A percentile compares a stretch with the other conserved stretches of the same genome.
Conservation (phyloP, 2,888 invertebrate species). For the Tenthredo notha region DNA sequence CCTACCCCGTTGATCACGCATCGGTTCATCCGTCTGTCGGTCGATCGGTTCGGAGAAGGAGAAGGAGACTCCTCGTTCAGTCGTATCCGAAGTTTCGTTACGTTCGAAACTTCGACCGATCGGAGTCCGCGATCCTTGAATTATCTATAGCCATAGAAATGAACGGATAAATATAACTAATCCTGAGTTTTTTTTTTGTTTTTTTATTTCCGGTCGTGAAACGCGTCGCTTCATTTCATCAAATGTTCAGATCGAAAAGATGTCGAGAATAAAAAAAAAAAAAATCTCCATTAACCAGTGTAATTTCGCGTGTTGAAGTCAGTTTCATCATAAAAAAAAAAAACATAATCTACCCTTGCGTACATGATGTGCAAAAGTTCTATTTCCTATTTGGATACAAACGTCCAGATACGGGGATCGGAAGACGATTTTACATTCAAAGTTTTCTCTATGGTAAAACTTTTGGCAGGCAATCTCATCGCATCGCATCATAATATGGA, state of each 20-base stretch:
- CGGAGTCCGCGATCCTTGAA: background rate
- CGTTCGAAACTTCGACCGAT: background rate
- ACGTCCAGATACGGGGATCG: background rate
- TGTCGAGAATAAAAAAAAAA: background rate
- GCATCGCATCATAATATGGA: constrained; percentile 35
- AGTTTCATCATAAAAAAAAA: background rate
- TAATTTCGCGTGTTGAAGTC: background rate
- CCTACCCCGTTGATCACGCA: constrained; percentile 32
- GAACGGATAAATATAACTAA: background rate
- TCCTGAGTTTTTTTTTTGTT: background rate
- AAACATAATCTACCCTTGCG: background rate
- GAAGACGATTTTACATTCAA: background rate
- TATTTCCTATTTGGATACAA: background rate
- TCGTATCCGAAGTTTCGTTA: constrained; percentile 23
- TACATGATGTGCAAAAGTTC: background rate
- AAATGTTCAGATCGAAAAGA: background rate
- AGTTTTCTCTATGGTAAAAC: background rate
- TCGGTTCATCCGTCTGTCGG: constrained; percentile 41
- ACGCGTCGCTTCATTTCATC: background rate
- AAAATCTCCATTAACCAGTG: background rate
- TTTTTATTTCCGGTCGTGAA: background rate
- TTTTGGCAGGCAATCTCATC: background rate
- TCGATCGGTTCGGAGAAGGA: constrained; percentile 2
- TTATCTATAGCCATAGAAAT: background rate
- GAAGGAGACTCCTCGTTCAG: constrained; percentile 4